Base-by-base conservation (phyloP, 1,140 invertebrate genomes). In the Dendrolimus kikuchii region DNA sequence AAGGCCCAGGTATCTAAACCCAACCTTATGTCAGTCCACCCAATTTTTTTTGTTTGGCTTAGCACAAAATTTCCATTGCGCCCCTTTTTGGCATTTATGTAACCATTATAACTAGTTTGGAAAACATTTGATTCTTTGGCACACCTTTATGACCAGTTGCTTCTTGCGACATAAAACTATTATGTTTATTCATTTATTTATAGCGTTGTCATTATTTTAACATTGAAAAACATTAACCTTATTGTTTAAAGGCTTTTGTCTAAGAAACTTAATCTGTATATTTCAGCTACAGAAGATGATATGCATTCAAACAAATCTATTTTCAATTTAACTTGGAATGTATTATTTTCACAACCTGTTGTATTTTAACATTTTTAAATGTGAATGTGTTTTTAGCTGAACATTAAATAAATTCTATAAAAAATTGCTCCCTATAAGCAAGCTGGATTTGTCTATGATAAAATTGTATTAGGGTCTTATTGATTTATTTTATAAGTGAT, bases 31-130 rank as follows among this genome's bases (percentile, higher is more conserved):
- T 62, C 51, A 65, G 64, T 61, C 57, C 60, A 56, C 49, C 59
- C 63, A 50, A 53, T 68, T 46, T 66, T 43, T 66, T 56, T 76
- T 69, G 76, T 64, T 66, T 62, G 70, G 57, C 46, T 55, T 62
- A 69, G 63, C 65, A 64, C 55, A 65, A 68, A 65, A 69, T 62
- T 66, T 53, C 61, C 57, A 59, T 57, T 39, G 49, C 48, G 5
- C 49, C 46, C 39, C 38, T 48, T 50, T 57, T 23, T 49, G 6
- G 41, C 51, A 47, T 44, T 50, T 74, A 70, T 60, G 63, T 70
- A 49, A 70, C 66, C 65, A 72, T 69, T 65, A 40, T 52, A 51
- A 39, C 40, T 44, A 53, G 40, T 47, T 36, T 36, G 41, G 41
- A 45, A 47, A 62, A 57, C 48, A 58, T 45, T 47, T 60, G 60